Percentiles rank a stretch among this genome's conserved stretches.
These are phyloP conservation scores for Phyllotreta striolata DNA, from an alignment of 2,888 invertebrate genomes.

Conservation along the genomic window DNA sequence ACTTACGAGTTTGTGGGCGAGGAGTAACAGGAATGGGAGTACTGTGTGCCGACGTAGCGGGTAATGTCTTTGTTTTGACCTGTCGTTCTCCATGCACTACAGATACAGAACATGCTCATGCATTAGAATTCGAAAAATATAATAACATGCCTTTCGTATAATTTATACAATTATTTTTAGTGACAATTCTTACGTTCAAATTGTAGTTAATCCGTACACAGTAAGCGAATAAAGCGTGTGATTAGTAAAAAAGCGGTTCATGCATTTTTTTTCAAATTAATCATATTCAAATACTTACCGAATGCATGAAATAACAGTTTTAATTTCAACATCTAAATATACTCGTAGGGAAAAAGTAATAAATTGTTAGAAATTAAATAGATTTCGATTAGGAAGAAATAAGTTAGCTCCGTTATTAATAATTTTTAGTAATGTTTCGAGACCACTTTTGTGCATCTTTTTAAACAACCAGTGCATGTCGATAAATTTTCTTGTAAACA, in stretches of 20 bases:
- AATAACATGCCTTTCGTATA: slow-evolving; percentile 18
- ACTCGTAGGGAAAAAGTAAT: too few species aligned
- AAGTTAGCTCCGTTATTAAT: too few species aligned
- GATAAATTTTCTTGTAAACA: slow-evolving; percentile 1
- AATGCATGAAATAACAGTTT: too few species aligned
- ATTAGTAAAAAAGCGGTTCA: slow-evolving; percentile 3
- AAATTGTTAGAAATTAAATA: too few species aligned
- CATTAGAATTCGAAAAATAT: slow-evolving; percentile 50
- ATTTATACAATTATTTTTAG: not conserved
- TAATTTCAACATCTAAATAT: too few species aligned
- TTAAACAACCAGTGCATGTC: slow-evolving; percentile 14
- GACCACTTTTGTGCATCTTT: slow-evolving; percentile 16
- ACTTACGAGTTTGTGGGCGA: slow-evolving; percentile 53
- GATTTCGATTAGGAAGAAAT: too few species aligned
- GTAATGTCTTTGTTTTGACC: slow-evolving; percentile 47
- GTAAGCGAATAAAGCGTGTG: not conserved
- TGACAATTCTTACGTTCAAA: not conserved
- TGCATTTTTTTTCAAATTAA: slow-evolving; percentile 9
- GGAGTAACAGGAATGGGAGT: slow-evolving; percentile 41
- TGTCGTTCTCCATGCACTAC: slow-evolving; percentile 56
- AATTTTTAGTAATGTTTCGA: too few species aligned
- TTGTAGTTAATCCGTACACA: not conserved
- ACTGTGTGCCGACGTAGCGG: slow-evolving; percentile 38
- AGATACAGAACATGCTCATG: slow-evolving; percentile 58
- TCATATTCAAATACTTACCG: slow-evolving; percentile 1